These are phyloP conservation scores for Arctia plantaginis DNA, from an alignment of 2,888 invertebrate species.

Conservation along the genomic window DNA sequence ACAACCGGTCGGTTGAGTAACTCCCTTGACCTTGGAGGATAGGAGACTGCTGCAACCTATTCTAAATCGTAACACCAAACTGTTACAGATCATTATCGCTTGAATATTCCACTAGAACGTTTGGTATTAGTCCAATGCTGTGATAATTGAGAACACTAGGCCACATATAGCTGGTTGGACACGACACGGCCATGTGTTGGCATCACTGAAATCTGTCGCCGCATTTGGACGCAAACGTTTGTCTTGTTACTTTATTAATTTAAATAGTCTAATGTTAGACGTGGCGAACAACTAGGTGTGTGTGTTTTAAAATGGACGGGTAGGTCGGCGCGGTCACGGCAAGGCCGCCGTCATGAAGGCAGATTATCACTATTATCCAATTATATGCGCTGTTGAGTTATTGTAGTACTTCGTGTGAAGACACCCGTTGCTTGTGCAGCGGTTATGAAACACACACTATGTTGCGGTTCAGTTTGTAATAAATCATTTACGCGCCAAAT, in stretches of 20 bases:
- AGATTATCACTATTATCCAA: conserved; percentile 81
- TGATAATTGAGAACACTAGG: conserved; percentile 78
- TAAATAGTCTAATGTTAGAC: conserved; percentile 31
- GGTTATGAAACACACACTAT: conserved; percentile 51
- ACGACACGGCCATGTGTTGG: conserved; percentile 57
- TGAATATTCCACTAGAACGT: conserved; percentile 31
- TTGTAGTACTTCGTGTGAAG: conserved; percentile 65
- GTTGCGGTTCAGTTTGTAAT: conserved; percentile 34
- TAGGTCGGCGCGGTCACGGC: conserved; percentile 59
- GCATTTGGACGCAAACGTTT: conserved; percentile 55
- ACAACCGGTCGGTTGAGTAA: conserved; percentile 74
- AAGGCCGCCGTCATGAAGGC: conserved; percentile 69
- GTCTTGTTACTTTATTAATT: conserved; percentile 44
- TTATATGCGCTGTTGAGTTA: conserved; percentile 74
- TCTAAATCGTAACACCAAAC: conserved; percentile 60
- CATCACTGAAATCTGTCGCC: conserved; percentile 48
- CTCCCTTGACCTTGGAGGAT: conserved; percentile 76
- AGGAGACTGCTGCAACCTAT: conserved; percentile 49
- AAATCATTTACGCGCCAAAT: conserved; percentile 43
- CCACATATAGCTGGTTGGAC: conserved; percentile 71
- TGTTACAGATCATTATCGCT: conserved; percentile 69
- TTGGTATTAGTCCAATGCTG: conserved; percentile 83
- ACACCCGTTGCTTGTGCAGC: conserved; percentile 54
- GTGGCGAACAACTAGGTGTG: conserved; percentile 5
- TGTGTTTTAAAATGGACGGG: conserved; percentile 41